Evolutionary conservation across 2,888 invertebrate genomes (phyloP), one percentile per base, ranked within the genome.

Genomic region (Anagyrus pseudococci): DNA sequence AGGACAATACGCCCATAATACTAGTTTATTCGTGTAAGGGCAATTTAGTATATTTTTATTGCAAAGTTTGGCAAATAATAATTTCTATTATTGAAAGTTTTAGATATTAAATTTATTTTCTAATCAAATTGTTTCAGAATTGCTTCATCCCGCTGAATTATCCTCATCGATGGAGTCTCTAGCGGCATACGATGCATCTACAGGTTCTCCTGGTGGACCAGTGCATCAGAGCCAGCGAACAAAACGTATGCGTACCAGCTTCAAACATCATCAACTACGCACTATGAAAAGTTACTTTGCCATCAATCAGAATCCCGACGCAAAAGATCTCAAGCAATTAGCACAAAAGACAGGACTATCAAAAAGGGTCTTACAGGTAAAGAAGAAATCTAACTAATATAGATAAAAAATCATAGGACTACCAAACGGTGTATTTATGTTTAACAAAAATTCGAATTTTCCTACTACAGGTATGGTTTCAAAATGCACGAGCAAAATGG

Each of bases 201-300:
- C 88, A 20, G 87, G 89, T 0, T 89, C 89, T 0, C 89, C 89
- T 0, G 89, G 88, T 1, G 89, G 89, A 1, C 88, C 88, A 62
- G 87, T 88, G n/a, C 84, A 85, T 67, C 81, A 83, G 78, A 84
- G 70, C 81, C 89, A 84, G 81, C 83, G 95, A 65, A 93, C 94
- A 63, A 99, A 99, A 82, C 87, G 99, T 62, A 98, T 99, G 94
- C 86, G 99, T 61, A 99, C 99, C 53, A 98, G 97, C 71, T 99
- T 99, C 85, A 99, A 99, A 81, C 99, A 99, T 81, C 97, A 98
- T 81, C 99, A 99, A 82, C 87, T 99, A 67, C 85, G 98, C 66
- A 97, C 98, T 56, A 99, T 99, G 98, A 99, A 99, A 83, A 94
- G 95, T 46, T 99, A 99, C 82, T 99, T 99, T 81, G 92, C 95